Evolutionary conservation across 2,797 vertebrate species (phyloP).

Genomic region (Cirrhinus mrigala): DNA sequence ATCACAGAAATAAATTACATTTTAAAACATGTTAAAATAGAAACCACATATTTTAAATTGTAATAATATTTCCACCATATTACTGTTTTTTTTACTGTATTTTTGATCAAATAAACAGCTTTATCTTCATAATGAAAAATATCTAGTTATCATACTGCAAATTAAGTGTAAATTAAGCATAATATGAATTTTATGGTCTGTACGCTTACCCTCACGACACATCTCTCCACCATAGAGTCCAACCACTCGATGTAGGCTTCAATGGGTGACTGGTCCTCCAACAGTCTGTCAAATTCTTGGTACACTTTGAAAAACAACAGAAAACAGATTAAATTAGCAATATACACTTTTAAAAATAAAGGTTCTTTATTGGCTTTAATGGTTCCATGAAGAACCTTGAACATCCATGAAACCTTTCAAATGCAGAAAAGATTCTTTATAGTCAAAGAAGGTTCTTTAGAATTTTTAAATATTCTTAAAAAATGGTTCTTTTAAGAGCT

Average conservation of each 20-base stretch:
- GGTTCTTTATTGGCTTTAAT: too few relatives aligned
- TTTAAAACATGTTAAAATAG: too few relatives aligned
- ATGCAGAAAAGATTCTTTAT: too few relatives aligned
- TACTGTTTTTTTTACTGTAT: not conserved
- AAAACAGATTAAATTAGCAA: conserved; percentile 8
- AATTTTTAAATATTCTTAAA: too few relatives aligned
- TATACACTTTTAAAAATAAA: too few relatives aligned
- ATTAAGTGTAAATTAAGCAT: not conserved
- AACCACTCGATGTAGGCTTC: conserved; percentile 98
- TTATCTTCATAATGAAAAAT: not conserved
- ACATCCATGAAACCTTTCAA: too few relatives aligned
- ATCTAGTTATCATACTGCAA: not conserved
- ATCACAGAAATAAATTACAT: too few relatives aligned
- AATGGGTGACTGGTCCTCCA: conserved; percentile 97
- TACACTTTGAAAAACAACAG: conserved; percentile 84
- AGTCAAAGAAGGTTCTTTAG: too few relatives aligned
- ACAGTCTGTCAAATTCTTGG: conserved; percentile 95
- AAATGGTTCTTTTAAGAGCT: too few relatives aligned
- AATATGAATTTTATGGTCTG: not conserved
- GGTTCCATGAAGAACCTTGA: too few relatives aligned
- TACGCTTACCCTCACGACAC: conserved; percentile 94
- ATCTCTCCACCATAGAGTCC: conserved; percentile 98
- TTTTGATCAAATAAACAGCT: not conserved
- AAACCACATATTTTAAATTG: too few relatives aligned
- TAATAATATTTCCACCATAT: not conserved